Conservation (phyloP, 2,888 invertebrate species). For the Campoplex capitator region DNA sequence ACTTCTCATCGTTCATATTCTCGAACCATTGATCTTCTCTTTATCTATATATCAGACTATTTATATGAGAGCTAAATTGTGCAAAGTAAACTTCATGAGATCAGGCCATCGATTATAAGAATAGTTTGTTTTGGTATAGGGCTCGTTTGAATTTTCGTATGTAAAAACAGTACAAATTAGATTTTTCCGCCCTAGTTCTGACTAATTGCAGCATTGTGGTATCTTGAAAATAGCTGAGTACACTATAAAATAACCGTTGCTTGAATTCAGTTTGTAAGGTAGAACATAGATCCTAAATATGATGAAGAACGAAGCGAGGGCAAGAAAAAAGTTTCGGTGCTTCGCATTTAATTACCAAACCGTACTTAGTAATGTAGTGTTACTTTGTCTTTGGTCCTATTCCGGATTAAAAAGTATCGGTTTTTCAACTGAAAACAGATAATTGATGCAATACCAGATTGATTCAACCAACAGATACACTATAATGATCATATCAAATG, state of each 20-base stretch:
- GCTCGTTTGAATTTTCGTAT: neutral
- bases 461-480: too few species aligned
- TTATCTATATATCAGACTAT: conserved; percentile 1
- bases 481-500: too few species aligned
- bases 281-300: neutral
- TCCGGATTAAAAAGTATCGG: too few species aligned
- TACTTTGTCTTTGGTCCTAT: too few species aligned
- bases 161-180: neutral
- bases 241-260: neutral
- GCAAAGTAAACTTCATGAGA: neutral
- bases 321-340: too few species aligned
- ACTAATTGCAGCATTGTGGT: neutral
- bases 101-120: neutral
- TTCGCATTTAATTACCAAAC: too few species aligned
- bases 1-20: conserved; percentile 65
- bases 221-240: neutral
- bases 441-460: neutral
- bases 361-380: too few species aligned
- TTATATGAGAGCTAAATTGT: neutral
- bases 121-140: neutral
- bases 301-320: neutral
- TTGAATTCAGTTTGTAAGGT: neutral
- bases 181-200: neutral
- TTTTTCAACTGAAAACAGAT: neutral
- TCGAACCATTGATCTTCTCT: conserved; percentile 55